Percentiles rank a stretch among this genome's conserved stretches.
Conservation (phyloP, 2,888 invertebrate genomes). For the Rosalia funebris region DNA sequence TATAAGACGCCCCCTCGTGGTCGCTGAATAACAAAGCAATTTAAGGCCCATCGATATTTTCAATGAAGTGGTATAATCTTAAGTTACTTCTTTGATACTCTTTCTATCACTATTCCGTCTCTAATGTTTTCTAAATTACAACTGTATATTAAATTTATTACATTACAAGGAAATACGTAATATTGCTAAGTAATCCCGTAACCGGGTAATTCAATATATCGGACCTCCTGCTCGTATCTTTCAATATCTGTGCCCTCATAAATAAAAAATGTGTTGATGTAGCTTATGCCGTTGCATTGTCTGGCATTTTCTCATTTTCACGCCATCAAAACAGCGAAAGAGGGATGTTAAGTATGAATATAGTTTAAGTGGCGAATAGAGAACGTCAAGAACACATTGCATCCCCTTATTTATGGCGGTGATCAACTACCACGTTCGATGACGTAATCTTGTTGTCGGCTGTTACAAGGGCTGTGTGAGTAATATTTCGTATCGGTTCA, state of each 20-base stretch:
- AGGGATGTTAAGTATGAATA: constrained; percentile 12
- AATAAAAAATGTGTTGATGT: constrained; percentile 22
- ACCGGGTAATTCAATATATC: background rate
- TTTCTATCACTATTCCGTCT: too few species aligned
- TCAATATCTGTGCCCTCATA: constrained; percentile 11
- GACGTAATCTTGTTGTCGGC: constrained; percentile 15
- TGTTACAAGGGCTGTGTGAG: too few species aligned
- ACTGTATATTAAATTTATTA: too few species aligned
- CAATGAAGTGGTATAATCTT: too few species aligned
- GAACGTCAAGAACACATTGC: constrained; percentile 16
- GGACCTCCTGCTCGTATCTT: background rate
- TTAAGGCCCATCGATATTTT: too few species aligned
- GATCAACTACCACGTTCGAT: constrained; percentile 18
- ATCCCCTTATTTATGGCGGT: constrained; percentile 7
- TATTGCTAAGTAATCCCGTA: too few species aligned
- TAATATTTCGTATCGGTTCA: too few species aligned
- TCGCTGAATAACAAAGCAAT: too few species aligned
- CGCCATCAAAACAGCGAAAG: background rate
- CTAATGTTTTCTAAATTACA: too few species aligned
- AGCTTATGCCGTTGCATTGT: constrained; percentile 10
- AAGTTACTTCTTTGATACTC: too few species aligned
- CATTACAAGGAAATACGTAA: too few species aligned
- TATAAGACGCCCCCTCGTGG: too few species aligned
- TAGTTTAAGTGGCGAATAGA: constrained; percentile 11
- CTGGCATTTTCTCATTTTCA: constrained; percentile 10